These are phyloP conservation scores for Porites australiensis DNA, from an alignment of 64 coral and sea anemone species.

Conservation along the genomic window DNA sequence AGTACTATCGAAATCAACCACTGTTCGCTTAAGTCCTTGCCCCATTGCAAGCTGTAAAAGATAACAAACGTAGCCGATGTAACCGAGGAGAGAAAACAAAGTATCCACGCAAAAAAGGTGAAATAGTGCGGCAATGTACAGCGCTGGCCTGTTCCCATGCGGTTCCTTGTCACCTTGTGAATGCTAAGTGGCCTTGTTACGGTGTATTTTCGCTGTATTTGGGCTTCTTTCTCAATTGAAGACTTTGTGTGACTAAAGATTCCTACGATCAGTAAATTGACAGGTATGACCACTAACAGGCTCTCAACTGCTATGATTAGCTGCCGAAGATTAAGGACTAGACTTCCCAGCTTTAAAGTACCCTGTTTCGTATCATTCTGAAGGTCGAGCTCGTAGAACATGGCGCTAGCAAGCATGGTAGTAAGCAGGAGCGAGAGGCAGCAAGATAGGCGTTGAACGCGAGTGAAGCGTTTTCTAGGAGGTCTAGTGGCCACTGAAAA, in stretches of 20 bases:
- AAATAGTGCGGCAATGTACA: slow-evolving; percentile 25
- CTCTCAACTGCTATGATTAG: slow-evolving; percentile 55
- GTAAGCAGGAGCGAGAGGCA: slow-evolving; percentile 46
- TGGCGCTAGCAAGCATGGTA: slow-evolving; percentile 54
- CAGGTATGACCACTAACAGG: slow-evolving; percentile 32
- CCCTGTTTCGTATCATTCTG: background rate
- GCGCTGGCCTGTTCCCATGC: background rate
- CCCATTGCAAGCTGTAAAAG: slow-evolving; percentile 59
- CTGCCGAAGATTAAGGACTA: slow-evolving; percentile 36
- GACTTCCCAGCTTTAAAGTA: slow-evolving; percentile 28
- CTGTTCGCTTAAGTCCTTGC: slow-evolving; percentile 31
- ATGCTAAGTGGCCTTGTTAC: background rate
- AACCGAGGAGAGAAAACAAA: slow-evolving; percentile 33
- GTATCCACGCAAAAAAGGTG: slow-evolving; percentile 12
- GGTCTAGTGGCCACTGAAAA: slow-evolving; percentile 44
- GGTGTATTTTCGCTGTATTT: background rate
- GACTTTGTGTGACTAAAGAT: slow-evolving; percentile 22
- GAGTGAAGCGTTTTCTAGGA: slow-evolving; percentile 42
- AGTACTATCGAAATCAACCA: slow-evolving; percentile 64
- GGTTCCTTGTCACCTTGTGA: background rate
- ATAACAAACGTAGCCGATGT: slow-evolving; percentile 43
- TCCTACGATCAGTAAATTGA: slow-evolving; percentile 43
- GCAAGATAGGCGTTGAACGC: slow-evolving; percentile 48
- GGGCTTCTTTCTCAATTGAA: background rate
- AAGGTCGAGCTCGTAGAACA: slow-evolving; percentile 58